Evolutionary conservation across 2,888 invertebrate genomes (phyloP), one percentile per base, ranked within the genome.

Genomic region (Uloborus plumipes): DNA sequence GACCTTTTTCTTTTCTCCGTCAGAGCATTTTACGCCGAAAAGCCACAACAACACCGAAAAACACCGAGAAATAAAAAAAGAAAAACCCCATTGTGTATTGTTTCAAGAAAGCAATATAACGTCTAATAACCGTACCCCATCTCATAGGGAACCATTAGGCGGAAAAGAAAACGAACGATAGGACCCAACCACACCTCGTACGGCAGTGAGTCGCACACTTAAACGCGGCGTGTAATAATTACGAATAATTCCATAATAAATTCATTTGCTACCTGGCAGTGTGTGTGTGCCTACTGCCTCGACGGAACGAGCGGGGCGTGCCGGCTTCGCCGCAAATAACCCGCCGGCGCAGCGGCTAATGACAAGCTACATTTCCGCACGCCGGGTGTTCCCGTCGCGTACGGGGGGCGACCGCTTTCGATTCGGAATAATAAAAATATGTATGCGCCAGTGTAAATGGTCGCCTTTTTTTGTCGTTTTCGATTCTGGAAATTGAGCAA

Each of bases 241-340:
- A 80, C 79, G 79, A 80, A 80, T 80, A 80, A 80, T 80, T 80
- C 79, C 79, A 80, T 80, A 80, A 80, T 80, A 80, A 80, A 80
- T 80, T 80, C 79, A 80, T 80, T 80, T 80, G 79, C 79, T 80
- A 80, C 79, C 72, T 80, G 79, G 62, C 39, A 20, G 18, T 61
- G 73, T 53, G 67, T 67, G 66, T 64, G 67, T 22, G 39, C 49
- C 50, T 11, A 4, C 49, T 39, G 67, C 50, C n/a, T n/a, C 26
- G 16, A 15, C 20, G 47, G 59, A 73, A 80, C 79, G 53, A 80
- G 79, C 22, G 62, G 73, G 79, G 79, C 79, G 79, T 73, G 79
- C 53, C 73, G 53, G 47, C 47, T 11, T 67, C n/a, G 53, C 79
- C 67, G 73, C 73, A 80, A 80, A 80, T 80, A 73, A 73, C 72